Evolutionary conservation across 2,797 vertebrate genomes (phyloP), one percentile per base, ranked within the genome.

Genomic region (Crax fasciolata): DNA sequence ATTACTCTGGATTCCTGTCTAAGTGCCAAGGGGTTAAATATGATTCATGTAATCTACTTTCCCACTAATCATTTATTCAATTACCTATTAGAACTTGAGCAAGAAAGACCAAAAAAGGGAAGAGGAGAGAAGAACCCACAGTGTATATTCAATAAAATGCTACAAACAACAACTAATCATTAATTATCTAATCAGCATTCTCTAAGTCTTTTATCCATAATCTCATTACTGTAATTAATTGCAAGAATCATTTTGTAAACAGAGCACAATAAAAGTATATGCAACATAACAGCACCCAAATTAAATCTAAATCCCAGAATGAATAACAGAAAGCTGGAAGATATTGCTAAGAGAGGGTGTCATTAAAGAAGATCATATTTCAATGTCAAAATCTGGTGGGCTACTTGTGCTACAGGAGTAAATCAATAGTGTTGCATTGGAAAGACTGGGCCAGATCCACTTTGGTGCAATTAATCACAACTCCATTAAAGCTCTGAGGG

Each of bases 281-380:
- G 89, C 90, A 94, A 96, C 17, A 11, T 79, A 94, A 89, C 94
- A 90, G 93, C 62, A 87, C 70, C 82, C 63, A 96, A 96, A 97
- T 97, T 91, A 96, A 97, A 97, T 97, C 85, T 96, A 95, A 97
- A 96, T 95, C 61, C 63, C 70, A 92, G 89, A 92, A 96, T 89
- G 86, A 96, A 43, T 93, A 92, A 91, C 76, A 96, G 70, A 89
- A 96, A 90, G 77, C 82, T 91, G 72, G 46, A 75, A 96, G 87
- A 91, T 84, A 88, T 87, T 89, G 84, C 35, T 59, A 65, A 72
- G 85, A 93, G 77, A 79, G 51, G 70, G 51, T 12, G 24, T 78
- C 55, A 90, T 84, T 87, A 59, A 85, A 81, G 63, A 35, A 67
- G 81, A 87, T 96, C 21, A 58, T 95, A 91, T 96, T 96, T 97